Conservation (phyloP, 2,797 vertebrate genomes). For the Siniperca undulata region DNA sequence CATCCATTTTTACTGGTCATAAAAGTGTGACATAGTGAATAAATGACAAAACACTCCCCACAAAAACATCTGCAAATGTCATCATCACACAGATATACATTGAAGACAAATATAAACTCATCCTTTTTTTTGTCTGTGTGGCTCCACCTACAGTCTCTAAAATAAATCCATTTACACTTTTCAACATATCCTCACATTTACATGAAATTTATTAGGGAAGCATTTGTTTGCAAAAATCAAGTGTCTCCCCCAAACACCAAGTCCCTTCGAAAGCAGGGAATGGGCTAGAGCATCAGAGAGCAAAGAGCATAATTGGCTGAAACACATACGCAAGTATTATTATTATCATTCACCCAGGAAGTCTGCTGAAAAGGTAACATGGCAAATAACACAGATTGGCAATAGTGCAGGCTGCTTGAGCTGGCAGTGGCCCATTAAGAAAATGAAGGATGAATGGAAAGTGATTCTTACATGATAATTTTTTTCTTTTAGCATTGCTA, state of each 20-base stretch:
- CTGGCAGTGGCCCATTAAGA: constrained; percentile 62
- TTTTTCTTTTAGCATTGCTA: constrained; percentile 44
- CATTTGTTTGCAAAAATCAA: constrained; percentile 68
- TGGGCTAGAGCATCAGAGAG: constrained; percentile 45
- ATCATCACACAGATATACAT: constrained; percentile 81
- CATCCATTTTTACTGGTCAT: constrained; percentile 71
- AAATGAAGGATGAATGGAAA: constrained; percentile 39
- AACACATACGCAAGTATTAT: constrained; percentile 45
- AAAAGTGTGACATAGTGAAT: constrained; percentile 76
- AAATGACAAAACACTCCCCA: constrained; percentile 83
- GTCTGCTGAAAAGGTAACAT: constrained; percentile 70
- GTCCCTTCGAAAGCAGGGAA: constrained; percentile 51
- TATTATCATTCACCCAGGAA: constrained; percentile 60
- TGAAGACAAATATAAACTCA: constrained; percentile 82
- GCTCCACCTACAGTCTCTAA: constrained; percentile 71
- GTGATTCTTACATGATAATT: constrained; percentile 34
- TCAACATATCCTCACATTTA: constrained; percentile 79
- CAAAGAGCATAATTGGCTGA: constrained; percentile 59
- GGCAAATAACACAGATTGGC: constrained; percentile 72
- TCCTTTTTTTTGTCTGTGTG: constrained; percentile 63
- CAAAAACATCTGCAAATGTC: constrained; percentile 81
- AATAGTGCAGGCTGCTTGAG: constrained; percentile 68
- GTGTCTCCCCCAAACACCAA: constrained; percentile 31
- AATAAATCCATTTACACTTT: constrained; percentile 84
- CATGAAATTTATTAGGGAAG: constrained; percentile 78